Evolutionary conservation across 2,888 invertebrate genomes (phyloP).

Genomic region (Plagiodera versicolora): DNA sequence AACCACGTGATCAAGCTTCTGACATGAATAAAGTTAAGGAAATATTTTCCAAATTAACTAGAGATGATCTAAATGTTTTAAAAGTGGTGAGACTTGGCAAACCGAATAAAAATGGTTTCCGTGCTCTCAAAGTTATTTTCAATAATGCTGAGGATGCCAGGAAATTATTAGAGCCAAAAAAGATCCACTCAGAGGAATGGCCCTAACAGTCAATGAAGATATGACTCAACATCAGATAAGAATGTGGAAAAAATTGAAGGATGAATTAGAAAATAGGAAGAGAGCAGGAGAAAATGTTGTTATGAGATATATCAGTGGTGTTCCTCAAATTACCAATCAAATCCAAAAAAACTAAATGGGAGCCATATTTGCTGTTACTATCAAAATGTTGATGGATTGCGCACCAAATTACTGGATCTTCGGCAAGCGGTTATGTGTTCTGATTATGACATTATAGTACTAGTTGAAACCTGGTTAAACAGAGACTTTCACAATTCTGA

Average conservation of each 20-base stretch:
- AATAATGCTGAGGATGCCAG: too few relatives aligned
- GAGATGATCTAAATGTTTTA: too few relatives aligned
- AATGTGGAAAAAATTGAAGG: not conserved
- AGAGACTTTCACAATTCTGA: too few relatives aligned
- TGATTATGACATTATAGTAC: not conserved
- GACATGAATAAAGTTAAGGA: too few relatives aligned
- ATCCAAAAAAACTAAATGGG: not conserved
- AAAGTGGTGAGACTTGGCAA: too few relatives aligned
- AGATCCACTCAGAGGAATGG: too few relatives aligned
- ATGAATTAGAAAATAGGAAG: not conserved
- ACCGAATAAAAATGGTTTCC: not conserved
- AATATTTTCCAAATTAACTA: too few relatives aligned
- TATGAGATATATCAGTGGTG: not conserved
- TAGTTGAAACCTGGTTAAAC: not conserved
- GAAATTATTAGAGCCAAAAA: too few relatives aligned
- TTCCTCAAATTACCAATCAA: not conserved
- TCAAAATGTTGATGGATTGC: slow-evolving; percentile 1
- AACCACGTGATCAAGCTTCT: too few relatives aligned
- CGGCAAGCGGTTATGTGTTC: not conserved
- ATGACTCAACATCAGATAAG: not conserved
- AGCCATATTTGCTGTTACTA: not conserved
- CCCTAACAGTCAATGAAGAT: not conserved
- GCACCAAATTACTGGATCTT: slow-evolving; percentile 5
- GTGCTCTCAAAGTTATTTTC: slow-evolving; percentile 1
- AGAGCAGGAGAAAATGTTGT: not conserved